Evolutionary conservation across 2,113 vertebrate genomes (phyloP), one percentile per base, ranked within the genome.

Genomic region (Ageneiosus marmoratus): DNA sequence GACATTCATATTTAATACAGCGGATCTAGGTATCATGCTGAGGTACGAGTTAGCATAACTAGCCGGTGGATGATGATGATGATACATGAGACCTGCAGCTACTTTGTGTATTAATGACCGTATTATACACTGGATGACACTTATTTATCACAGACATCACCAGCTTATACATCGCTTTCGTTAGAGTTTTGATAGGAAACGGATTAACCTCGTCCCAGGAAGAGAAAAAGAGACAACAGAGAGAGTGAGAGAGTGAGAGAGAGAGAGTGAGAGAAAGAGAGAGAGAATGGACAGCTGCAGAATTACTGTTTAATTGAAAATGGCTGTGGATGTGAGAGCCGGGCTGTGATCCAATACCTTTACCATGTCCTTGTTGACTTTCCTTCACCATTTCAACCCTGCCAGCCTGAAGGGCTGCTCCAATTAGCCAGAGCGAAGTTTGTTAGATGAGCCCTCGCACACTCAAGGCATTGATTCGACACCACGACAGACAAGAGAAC

Each of bases 161-260:
- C 58, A n/a, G 34, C 62, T 82, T 82, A 41, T 76, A 48, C 37
- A 32, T 32, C 72, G 4, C 72, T 12, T 74, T 51, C 16, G 2
- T 24, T 3, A 24, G 16, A 24, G 50, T 32, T 55, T 34, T 24
- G 73, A 55, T 55, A 32, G 48, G 73, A 55, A 76, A 76, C 6
- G 87, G 90, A 91, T 92, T 92, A 91, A 91, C 85, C 87, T 88
- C 77, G 85, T 88, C 62, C 74, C 85, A 77, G 81, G 70, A 48
- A 75, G 51, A 83, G 53, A 87, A 85, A 65, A 80, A 29, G 15
- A 85, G 67, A 81, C 81, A 76, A 53, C 72, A 73, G 37, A 5
- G 37, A 41, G 37, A 5, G 37, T 41, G 37, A 3, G 44, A 73
- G 65, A 69, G n/a, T n/a, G n/a, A n/a, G 29, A 34, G 13, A 34